Evolutionary conservation across 1,140 invertebrate species (phyloP), one percentile per base, ranked within the genome.

Genomic region (Vollenhovia emeryi): DNA sequence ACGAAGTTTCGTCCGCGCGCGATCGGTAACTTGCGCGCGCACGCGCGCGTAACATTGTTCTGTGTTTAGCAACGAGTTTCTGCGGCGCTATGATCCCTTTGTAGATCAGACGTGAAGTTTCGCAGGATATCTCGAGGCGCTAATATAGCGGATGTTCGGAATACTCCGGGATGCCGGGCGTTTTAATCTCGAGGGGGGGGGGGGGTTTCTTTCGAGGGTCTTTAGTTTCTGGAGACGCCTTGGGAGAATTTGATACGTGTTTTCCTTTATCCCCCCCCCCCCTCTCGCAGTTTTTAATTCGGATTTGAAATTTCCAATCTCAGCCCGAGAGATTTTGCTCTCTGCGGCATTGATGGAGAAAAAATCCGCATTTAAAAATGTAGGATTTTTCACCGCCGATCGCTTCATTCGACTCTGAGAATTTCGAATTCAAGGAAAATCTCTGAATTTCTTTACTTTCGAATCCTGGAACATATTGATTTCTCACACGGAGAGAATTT

Each of bases 71-170:
- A 24, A 40, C 27, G 66, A 55, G 52, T 57, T 73, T 57, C 33
- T 57, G 30, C 43, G 21, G 43, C 45, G 66, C 73, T 71, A n/a
- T 43, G 78, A 82, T 82, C 78, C 78, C 50, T 82, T 82, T 82
- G 78, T 82, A 73, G 66, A 82, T 73, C 78, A 43, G 36, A 82
- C 50, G 18, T 57, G 50, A 82, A 82, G 50, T 82, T 82, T 82
- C 13, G 27, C n/a, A 2, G 30, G 18, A 33, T 71, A 69, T 71
- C 78, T 82, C 66, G 33, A 27, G 50, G 64, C 78, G 64, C 48
- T 80, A 52, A 79, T 66, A 75, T 52, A 80, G 60, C 75, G 15
- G 21, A 78, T 66, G 59, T n/a, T 66, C 52, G n/a, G 40, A 76
- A 40, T 40, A 66, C 24, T 8, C 75, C 1, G 13, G 59, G 24